Evolutionary conservation across 2,797 vertebrate species (phyloP), one percentile per base, ranked within the genome.

Genomic region (Megalops cyprinoides): DNA sequence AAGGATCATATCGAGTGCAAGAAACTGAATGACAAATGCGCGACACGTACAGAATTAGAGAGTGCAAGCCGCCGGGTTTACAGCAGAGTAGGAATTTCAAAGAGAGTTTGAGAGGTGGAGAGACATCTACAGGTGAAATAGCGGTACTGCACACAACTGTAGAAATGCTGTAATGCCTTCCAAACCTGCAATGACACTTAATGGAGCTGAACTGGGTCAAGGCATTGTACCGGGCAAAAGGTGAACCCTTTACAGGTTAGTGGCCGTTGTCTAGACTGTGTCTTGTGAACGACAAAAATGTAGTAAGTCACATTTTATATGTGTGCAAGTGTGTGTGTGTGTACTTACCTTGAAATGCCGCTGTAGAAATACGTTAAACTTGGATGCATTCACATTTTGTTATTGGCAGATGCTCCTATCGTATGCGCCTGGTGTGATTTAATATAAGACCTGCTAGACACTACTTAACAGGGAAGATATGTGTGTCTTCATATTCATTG

Each of bases 101-200:
- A 42, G 15, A 71, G 34, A 8, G 6, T n/a, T 56, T 44, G 42
- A 80, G 88, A 76, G 84, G 25, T 78, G 86, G 84, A 76, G 81
- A 81, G 92, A 90, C 91, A 92, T 88, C 91, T 91, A 92, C 87
- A 82, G 58, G 90, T 55, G 0, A 55, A 10, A 51, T 1, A 65
- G 15, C 15, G 46, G 18, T 46, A 87, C 79, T 90, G 78, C 89
- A 90, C 42, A 31, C 31, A 39, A 46, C 20, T 28, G 20, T 49
- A 48, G 48, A 34, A 44, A 37, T 28, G 18, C 39, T 18, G 10
- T 25, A 39, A 20, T 60, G 20, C 31, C 42, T 49, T 8, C 56
- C 28, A 60, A 60, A 60, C n/a, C 56, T 4, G 56, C 56, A 60
- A 60, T 60, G n/a, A n/a, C 28, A 28, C 60, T 60, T 25, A 25